Evolutionary conservation across 2,888 invertebrate genomes (phyloP).

Genomic region (Scaptomyza parva): DNA sequence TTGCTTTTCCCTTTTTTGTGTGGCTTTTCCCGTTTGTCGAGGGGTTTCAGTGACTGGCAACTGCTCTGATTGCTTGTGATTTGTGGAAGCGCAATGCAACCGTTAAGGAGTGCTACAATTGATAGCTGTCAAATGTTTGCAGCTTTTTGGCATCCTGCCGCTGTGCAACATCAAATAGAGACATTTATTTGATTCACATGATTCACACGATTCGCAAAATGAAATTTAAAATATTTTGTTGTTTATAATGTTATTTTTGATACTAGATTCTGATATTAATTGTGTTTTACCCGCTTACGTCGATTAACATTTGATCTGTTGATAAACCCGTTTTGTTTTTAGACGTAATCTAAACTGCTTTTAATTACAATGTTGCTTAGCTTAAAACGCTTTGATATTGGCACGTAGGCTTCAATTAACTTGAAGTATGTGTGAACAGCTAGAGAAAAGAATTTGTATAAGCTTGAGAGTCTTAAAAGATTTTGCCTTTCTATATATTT

Average conservation of each 20-base stretch:
- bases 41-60: slow-evolving; percentile 42
- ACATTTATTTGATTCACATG: slow-evolving; percentile 7
- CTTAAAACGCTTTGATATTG: not conserved
- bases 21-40: slow-evolving; percentile 35
- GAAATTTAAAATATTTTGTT: not conserved
- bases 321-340: slow-evolving; percentile 3
- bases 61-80: slow-evolving; percentile 67
- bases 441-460: not conserved
- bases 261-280: too few relatives aligned
- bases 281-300: not conserved
- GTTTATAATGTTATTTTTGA: too few relatives aligned
- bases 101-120: slow-evolving; percentile 25
- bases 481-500: too few relatives aligned
- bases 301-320: not conserved
- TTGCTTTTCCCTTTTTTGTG: slow-evolving; percentile 22
- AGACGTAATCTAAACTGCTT: not conserved
- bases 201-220: too few relatives aligned
- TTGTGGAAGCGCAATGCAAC: slow-evolving; percentile 53
- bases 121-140: slow-evolving; percentile 31
- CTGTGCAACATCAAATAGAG: slow-evolving; percentile 18
- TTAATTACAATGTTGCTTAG: not conserved
- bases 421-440: not conserved
- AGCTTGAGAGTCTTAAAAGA: too few relatives aligned
- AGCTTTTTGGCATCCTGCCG: not conserved
- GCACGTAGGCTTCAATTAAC: not conserved